phyloP scores from a whole-genome alignment of 92 coral and sea anemone species.

The Epizoanthus rinbou region DNA sequence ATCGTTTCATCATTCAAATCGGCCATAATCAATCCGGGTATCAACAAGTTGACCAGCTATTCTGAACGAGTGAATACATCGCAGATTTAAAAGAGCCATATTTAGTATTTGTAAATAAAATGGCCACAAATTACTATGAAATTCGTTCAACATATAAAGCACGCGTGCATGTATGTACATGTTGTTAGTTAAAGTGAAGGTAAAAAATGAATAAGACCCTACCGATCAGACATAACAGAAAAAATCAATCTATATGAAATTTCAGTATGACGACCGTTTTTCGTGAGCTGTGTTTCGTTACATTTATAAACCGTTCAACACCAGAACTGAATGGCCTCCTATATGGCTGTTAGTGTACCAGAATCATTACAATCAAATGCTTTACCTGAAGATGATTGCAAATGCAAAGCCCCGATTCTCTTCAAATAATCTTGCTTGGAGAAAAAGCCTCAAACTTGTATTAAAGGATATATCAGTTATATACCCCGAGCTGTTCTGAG shows the following conservation, averaged over 20 bases:
- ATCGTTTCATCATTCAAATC: background rate
- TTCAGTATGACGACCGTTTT: background rate
- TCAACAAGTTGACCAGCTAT: background rate
- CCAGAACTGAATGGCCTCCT: background rate
- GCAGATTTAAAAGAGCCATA: background rate
- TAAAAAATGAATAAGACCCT: background rate
- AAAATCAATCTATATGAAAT: background rate
- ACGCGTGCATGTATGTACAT: background rate
- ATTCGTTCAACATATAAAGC: background rate
- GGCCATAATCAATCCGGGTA: background rate
- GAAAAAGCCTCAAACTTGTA: background rate
- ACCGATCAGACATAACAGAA: background rate
- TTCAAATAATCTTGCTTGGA: background rate
- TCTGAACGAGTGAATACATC: background rate
- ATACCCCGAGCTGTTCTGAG: conserved; percentile 33
- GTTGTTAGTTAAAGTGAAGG: background rate
- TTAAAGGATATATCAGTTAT: background rate
- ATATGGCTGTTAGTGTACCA: background rate
- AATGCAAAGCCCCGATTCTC: background rate
- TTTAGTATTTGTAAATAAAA: background rate
- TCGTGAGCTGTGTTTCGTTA: conserved; percentile 18
- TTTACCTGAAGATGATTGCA: conserved; percentile 1
- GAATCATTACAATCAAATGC: background rate
- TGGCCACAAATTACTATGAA: background rate
- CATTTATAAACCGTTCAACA: background rate